These are phyloP conservation scores for Percina caprodes DNA, from an alignment of 2,113 vertebrate species.

Conservation along the genomic window DNA sequence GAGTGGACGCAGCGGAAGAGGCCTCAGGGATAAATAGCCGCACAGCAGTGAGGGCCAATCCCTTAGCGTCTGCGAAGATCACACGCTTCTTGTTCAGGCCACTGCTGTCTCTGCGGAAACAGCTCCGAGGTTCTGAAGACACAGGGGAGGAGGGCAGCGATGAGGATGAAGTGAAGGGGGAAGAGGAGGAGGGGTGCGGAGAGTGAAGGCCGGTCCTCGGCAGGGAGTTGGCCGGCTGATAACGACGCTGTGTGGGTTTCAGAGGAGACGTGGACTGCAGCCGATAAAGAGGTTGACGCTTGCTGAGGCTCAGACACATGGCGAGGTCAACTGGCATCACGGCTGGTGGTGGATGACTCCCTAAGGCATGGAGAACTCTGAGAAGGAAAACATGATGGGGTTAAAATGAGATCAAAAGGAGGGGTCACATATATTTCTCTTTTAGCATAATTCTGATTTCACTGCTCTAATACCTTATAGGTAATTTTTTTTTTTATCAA, in stretches of 20 bases:
- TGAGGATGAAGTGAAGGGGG: neutral
- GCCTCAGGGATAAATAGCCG: slow-evolving; percentile 76
- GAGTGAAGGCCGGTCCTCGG: neutral
- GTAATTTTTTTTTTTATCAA: neutral
- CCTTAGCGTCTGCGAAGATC: slow-evolving; percentile 85
- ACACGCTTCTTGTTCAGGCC: slow-evolving; percentile 80
- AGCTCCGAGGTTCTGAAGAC: slow-evolving; percentile 42
- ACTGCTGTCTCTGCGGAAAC: slow-evolving; percentile 42
- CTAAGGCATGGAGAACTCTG: slow-evolving; percentile 73
- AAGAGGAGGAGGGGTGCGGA: slow-evolving; percentile 57
- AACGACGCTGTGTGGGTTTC: slow-evolving; percentile 17
- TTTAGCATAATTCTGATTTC: neutral
- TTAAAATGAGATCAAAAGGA: neutral
- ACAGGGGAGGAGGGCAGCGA: neutral
- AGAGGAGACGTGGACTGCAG: slow-evolving; percentile 45
- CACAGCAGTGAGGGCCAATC: slow-evolving; percentile 80
- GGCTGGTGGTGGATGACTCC: slow-evolving; percentile 20
- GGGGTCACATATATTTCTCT: neutral
- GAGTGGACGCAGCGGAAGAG: slow-evolving; percentile 25
- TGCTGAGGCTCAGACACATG: slow-evolving; percentile 74
- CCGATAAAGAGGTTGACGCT: slow-evolving; percentile 59
- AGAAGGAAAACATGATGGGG: slow-evolving; percentile 9
- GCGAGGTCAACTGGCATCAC: slow-evolving; percentile 77
- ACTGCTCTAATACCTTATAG: too few species aligned
- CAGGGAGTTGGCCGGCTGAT: neutral